These are phyloP conservation scores for Adrianichthys oophorus DNA, from an alignment of 2,797 vertebrate genomes.

Conservation along the genomic window DNA sequence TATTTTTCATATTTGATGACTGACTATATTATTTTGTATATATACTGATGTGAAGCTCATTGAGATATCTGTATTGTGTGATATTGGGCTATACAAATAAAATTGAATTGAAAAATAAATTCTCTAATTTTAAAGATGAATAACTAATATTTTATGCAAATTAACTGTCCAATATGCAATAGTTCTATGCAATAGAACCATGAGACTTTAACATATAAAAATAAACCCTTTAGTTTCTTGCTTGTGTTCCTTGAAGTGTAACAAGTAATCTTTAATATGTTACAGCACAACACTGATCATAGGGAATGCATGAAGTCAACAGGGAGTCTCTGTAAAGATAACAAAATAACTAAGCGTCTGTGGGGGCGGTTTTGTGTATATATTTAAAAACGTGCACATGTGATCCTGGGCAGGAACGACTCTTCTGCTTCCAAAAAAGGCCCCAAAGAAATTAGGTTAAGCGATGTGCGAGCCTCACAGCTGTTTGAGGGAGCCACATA, in stretches of 20 bases:
- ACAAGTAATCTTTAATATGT: not conserved
- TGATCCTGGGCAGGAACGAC: slow-evolving; percentile 28
- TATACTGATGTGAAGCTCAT: too few species aligned
- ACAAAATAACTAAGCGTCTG: not conserved
- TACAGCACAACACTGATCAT: not conserved
- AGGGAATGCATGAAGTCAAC: not conserved
- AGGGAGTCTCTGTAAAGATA: not conserved
- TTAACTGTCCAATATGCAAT: too few species aligned
- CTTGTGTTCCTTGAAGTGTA: too few species aligned
- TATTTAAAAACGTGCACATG: slow-evolving; percentile 36
- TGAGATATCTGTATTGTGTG: too few species aligned
- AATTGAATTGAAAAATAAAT: too few species aligned
- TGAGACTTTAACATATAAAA: too few species aligned
- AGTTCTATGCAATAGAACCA: too few species aligned
- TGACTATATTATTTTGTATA: too few species aligned
- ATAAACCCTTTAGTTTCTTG: not conserved
- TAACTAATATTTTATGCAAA: too few species aligned
- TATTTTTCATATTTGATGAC: too few species aligned
- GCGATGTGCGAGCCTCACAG: slow-evolving; percentile 58
- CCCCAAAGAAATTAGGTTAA: slow-evolving; percentile 60
- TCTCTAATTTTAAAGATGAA: too few species aligned
- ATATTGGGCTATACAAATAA: too few species aligned
- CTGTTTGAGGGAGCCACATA: slow-evolving; percentile 48
- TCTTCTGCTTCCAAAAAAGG: slow-evolving; percentile 38
- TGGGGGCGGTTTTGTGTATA: slow-evolving; percentile 3